These are phyloP conservation scores for Thysanoteuthis rhombus DNA, from an alignment of 2,888 invertebrate species.

Conservation along the genomic window DNA sequence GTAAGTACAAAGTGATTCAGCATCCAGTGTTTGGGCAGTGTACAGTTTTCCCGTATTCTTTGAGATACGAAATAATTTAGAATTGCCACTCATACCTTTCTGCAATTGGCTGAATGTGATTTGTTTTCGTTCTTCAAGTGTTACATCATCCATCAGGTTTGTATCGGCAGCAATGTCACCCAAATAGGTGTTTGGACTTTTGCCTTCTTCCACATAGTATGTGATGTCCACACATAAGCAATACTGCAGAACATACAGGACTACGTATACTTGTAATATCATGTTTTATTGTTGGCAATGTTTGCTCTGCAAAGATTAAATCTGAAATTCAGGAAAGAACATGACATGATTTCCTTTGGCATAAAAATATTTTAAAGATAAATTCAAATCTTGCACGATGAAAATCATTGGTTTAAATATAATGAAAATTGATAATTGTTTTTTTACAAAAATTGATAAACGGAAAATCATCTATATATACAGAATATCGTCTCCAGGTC, in stretches of 20 bases:
- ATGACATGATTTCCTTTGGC: background rate
- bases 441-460: background rate
- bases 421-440: background rate
- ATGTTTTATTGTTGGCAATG: background rate
- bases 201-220: background rate
- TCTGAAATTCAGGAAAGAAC: background rate
- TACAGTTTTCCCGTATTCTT: background rate
- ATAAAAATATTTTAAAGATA: background rate
- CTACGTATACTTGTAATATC: background rate
- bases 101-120: background rate
- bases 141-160: background rate
- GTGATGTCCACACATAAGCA: background rate
- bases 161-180: background rate
- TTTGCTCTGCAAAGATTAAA: background rate
- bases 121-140: background rate
- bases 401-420: background rate
- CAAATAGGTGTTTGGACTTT: background rate
- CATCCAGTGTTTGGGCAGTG: background rate
- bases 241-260: background rate
- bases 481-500: too few relatives aligned
- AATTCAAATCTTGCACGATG: background rate
- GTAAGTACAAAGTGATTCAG: constrained; percentile 21
- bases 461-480: too few relatives aligned
- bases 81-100: background rate
- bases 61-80: background rate